Percentiles rank a stretch among this genome's conserved stretches.
These are phyloP conservation scores for Drosophila robusta DNA, from an alignment of 2,888 invertebrate genomes.

Conservation along the genomic window DNA sequence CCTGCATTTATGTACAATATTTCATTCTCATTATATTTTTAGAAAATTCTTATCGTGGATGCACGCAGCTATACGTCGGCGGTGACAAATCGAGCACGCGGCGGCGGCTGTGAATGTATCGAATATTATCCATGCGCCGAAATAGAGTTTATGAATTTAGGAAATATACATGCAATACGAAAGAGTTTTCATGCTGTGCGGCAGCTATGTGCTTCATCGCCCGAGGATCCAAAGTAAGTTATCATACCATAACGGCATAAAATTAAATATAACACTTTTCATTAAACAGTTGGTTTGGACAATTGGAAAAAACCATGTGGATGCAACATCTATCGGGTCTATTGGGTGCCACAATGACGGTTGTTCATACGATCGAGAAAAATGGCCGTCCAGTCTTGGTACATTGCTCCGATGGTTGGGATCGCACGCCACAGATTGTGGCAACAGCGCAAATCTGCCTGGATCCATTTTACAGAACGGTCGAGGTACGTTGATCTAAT, in stretches of 20 bases:
- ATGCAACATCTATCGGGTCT: conserved; percentile 94
- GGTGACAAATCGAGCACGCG: conserved; percentile 97
- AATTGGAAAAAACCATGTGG: conserved; percentile 96
- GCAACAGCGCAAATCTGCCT: conserved; percentile 96
- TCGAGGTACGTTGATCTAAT: conserved; percentile 87
- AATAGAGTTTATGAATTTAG: conserved; percentile 98
- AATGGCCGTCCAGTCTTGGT: conserved; percentile 96
- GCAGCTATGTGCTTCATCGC: conserved; percentile 90
- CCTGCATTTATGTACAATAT: not conserved
- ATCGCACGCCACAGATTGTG: conserved; percentile 98
- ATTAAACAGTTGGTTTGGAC: conserved; percentile 92
- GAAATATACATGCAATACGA: conserved; percentile 98
- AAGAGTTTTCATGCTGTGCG: conserved; percentile 96
- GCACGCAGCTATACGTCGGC: conserved; percentile 98
- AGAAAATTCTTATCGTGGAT: conserved; percentile 96
- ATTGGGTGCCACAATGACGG: conserved; percentile 91
- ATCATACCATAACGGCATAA: not conserved
- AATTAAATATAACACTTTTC: not conserved
- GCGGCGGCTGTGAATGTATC: conserved; percentile 98
- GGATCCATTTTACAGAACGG: conserved; percentile 97
- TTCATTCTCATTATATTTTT: conserved; percentile 47
- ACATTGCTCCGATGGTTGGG: conserved; percentile 99
- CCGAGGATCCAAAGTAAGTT: conserved; percentile 91
- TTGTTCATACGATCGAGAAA: conserved; percentile 92
- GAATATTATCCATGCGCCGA: conserved; percentile 98